Evolutionary conservation across 2,113 vertebrate genomes (phyloP).

Genomic region (Gulo gulo): DNA sequence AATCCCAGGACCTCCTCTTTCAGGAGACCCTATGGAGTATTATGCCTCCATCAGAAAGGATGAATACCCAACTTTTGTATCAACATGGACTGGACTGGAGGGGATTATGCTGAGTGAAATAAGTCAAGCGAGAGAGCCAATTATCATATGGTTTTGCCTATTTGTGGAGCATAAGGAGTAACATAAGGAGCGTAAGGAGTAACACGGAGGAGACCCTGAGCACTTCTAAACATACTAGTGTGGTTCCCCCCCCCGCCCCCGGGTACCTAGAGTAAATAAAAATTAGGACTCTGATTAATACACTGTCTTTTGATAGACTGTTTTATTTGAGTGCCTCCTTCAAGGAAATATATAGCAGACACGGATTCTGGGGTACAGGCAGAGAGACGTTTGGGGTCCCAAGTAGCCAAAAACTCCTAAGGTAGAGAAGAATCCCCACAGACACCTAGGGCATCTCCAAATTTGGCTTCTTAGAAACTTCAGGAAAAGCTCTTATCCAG

Average conservation of each 20-base stretch:
- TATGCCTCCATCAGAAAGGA: too few species aligned
- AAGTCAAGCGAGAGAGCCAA: too few species aligned
- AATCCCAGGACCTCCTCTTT: not conserved
- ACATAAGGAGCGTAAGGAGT: too few species aligned
- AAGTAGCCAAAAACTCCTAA: not conserved
- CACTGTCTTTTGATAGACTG: not conserved
- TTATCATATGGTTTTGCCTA: too few species aligned
- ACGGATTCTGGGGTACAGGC: not conserved
- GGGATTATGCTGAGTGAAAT: too few species aligned
- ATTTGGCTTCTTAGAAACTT: not conserved
- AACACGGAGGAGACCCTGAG: not conserved
- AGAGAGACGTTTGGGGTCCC: not conserved
- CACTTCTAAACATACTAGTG: not conserved
- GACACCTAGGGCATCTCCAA: not conserved
- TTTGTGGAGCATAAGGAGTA: too few species aligned
- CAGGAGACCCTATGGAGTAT: too few species aligned
- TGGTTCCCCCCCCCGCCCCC: fast-evolving
- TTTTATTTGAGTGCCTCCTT: not conserved
- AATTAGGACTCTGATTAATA: not conserved
- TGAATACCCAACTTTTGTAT: too few species aligned
- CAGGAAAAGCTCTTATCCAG: not conserved
- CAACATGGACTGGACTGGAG: too few species aligned
- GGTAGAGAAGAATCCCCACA: not conserved
- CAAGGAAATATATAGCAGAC: not conserved
- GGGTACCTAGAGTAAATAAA: not conserved